phyloP scores from a whole-genome alignment of 2,113 vertebrate species.

The Connochaetes taurinus region DNA sequence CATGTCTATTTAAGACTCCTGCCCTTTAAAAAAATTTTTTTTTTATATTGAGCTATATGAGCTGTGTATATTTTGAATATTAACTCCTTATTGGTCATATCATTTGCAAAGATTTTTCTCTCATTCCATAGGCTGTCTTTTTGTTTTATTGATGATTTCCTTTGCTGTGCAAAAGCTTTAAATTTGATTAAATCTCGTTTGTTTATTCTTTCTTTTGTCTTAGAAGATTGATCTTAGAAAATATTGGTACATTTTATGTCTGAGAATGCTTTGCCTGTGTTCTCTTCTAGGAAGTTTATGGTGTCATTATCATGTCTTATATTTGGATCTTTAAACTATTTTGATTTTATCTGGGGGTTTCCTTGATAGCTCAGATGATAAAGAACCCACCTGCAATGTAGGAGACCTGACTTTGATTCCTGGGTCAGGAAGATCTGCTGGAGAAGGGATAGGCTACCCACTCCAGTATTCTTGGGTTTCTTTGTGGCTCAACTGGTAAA shows the following conservation, averaged over 20 bases:
- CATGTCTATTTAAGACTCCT: background rate
- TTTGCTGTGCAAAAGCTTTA: background rate
- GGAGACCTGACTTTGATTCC: background rate
- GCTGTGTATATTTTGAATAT: background rate
- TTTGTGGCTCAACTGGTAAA: background rate
- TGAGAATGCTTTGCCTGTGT: background rate
- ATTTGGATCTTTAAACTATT: background rate
- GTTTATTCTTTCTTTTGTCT: background rate
- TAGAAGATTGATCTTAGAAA: background rate
- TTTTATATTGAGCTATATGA: background rate
- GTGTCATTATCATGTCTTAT: background rate
- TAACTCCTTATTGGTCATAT: background rate
- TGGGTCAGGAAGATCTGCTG: background rate
- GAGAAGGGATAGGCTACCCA: background rate
- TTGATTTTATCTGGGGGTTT: background rate
- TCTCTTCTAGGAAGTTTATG: background rate
- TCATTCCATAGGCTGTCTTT: background rate
- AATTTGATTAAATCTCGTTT: background rate
- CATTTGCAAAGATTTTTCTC: background rate
- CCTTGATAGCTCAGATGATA: background rate
- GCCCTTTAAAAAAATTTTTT: fast-evolving
- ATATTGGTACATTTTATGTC: background rate
- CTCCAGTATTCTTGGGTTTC: background rate
- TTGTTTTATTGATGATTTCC: background rate
- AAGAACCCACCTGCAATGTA: background rate